phyloP scores from a whole-genome alignment of 2,113 vertebrate species.

The Excalfactoria chinensis region DNA sequence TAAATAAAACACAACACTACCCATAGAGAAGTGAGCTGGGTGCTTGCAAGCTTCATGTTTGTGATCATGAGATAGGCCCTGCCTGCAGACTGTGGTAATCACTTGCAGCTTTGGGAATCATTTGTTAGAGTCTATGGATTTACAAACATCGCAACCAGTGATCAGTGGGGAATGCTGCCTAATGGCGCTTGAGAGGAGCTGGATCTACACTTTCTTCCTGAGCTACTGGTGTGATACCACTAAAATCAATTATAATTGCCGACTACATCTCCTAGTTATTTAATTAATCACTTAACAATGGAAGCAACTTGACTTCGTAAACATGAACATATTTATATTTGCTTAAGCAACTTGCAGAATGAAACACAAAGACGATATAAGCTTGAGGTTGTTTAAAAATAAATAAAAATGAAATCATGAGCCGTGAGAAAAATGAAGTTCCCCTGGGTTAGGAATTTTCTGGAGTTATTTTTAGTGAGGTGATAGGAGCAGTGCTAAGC shows the following conservation, averaged over 20 bases:
- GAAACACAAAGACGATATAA: background rate
- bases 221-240: background rate
- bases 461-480: conserved; percentile 49
- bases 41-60: background rate
- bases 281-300: background rate
- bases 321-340: background rate
- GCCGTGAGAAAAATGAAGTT: background rate
- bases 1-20: fast-evolving
- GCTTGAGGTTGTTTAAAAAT: background rate
- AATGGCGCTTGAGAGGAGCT: background rate
- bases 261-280: background rate
- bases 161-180: background rate
- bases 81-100: background rate
- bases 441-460: background rate
- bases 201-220: background rate
- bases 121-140: background rate
- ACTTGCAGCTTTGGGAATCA: background rate
- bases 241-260: background rate
- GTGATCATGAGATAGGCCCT: background rate
- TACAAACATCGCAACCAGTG: background rate
- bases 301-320: background rate
- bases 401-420: background rate
- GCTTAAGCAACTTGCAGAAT: background rate
- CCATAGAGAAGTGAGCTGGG: background rate
- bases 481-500: background rate